Conservation (phyloP, 2,113 vertebrate genomes). For the Orycteropus afer region DNA sequence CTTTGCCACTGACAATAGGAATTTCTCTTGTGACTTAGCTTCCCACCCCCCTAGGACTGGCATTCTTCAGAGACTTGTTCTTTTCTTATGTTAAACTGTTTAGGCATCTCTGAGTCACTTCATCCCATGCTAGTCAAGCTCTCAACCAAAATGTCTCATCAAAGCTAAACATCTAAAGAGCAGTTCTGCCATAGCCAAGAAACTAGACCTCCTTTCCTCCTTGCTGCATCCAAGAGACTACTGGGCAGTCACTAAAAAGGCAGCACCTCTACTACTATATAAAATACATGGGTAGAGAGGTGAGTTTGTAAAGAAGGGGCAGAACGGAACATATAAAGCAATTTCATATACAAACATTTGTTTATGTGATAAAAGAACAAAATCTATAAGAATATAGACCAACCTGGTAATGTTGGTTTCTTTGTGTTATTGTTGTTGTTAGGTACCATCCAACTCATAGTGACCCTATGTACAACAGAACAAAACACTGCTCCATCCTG, state of each 20-base stretch:
- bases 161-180: not conserved
- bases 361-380: not conserved
- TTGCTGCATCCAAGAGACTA: not conserved
- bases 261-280: not conserved
- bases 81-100: not conserved
- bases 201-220: not conserved
- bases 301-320: not conserved
- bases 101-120: not conserved
- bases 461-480: no score
- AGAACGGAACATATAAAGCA: not conserved
- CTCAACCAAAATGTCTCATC: not conserved
- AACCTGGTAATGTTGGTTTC: conserved; percentile 1
- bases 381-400: not conserved
- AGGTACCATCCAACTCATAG: no score
- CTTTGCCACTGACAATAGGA: not conserved
- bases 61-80: conserved; percentile 16
- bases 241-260: not conserved
- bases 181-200: not conserved
- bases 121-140: not conserved
- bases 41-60: not conserved
- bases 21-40: not conserved
- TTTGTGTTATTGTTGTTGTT: no score
- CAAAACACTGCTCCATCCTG: no score
- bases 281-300: not conserved
- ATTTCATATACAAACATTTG: not conserved